Evolutionary conservation across 1,140 invertebrate species (phyloP), one percentile per base, ranked within the genome.

Genomic region (Zaprionus inermis): DNA sequence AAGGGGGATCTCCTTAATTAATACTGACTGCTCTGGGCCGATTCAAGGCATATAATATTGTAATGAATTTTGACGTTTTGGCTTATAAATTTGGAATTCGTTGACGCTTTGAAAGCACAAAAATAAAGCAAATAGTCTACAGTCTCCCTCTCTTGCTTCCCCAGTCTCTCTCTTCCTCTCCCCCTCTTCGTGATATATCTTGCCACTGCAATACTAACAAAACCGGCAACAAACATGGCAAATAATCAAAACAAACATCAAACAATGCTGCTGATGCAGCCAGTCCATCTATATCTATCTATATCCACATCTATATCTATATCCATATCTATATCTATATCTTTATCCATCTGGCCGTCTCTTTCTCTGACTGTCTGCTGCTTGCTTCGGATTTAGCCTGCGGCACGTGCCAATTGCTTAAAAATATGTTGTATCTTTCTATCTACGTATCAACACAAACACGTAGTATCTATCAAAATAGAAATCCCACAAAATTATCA

Each of bases 361-460:
- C 18, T 51, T 24, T 60, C 41, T 64, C 44, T 55, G 18, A 11
- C 20, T 38, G 54, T 55, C 58, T 28, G 36, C 16, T 51, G 16
- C 34, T 11, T 52, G 69, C 18, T 59, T 67, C 82, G 46, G 64
- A 82, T 82, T 86, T 86, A 79, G 81, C 60, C 44, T 61, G 69
- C 52, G 83, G 82, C 82, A 85, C 82, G 82, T 85, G 82, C 79
- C 83, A 72, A 61, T 61, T 54, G 51, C 64, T 73, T 68, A 54
- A 60, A 73, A 61, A 73, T 69, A 73, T 61, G 12, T 16, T 44
- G 9, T 18, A 44, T 44, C 38, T 38, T 38, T 38, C 24, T 28
- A 28, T 28, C 24, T 28, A 28, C 5, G 0, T 28, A 28, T 28
- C 1, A 5, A 28, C 4, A 1, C 5, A 28, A 5, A 2, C 38